Evolutionary conservation across 2,888 invertebrate genomes (phyloP).

Genomic region (Lissonota sp.): DNA sequence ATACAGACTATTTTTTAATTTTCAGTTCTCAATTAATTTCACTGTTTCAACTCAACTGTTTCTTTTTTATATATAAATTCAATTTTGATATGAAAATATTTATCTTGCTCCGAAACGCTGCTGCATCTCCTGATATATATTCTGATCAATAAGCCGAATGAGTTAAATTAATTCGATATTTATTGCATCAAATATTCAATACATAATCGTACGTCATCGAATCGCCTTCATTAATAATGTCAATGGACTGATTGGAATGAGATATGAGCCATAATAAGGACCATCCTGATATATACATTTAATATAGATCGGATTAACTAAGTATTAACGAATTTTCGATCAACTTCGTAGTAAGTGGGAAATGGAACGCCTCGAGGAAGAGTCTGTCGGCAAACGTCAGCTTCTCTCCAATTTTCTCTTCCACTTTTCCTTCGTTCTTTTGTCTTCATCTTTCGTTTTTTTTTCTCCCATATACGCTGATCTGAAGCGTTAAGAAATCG

Average conservation of each 20-base stretch:
- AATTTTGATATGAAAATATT: too few relatives aligned
- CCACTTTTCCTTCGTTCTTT: background rate
- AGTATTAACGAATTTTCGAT: background rate
- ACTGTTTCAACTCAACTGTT: too few relatives aligned
- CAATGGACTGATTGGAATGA: too few relatives aligned
- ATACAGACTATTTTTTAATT: too few relatives aligned
- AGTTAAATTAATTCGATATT: too few relatives aligned
- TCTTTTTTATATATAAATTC: too few relatives aligned
- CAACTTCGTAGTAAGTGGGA: background rate
- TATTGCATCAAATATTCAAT: background rate
- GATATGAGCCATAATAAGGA: background rate
- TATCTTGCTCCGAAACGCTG: too few relatives aligned
- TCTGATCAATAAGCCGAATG: too few relatives aligned
- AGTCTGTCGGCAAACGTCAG: background rate
- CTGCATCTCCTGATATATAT: too few relatives aligned
- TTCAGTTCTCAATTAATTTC: too few relatives aligned
- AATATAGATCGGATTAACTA: background rate
- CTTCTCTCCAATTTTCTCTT: constrained; percentile 20
- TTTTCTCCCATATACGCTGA: constrained; percentile 21
- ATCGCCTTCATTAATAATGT: background rate
- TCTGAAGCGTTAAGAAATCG: constrained; percentile 52
- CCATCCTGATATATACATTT: constrained; percentile 4
- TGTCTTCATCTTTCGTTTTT: background rate
- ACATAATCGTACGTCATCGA: background rate
- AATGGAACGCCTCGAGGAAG: constrained; percentile 12